Base-by-base conservation (phyloP, 2,888 invertebrate species). In the Apodemia mormo region DNA sequence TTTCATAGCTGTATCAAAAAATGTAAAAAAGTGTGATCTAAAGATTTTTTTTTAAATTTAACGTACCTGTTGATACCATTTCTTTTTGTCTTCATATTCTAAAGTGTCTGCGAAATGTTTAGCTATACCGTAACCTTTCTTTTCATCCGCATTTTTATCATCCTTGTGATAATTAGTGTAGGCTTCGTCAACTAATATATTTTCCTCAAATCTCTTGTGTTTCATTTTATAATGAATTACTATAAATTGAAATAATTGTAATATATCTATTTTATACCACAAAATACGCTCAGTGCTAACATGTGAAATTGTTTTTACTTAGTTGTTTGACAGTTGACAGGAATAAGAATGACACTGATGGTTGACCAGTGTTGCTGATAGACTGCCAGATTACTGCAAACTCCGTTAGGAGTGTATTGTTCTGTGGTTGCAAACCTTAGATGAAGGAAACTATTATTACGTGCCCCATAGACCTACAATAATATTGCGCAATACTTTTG, bases 11-110 rank as follows among this genome's bases (percentile, higher is more conserved):
- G n/a, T n/a, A n/a, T n/a, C n/a, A n/a, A n/a, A n/a, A n/a, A n/a
- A n/a, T n/a, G n/a, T n/a, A n/a, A n/a, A n/a, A n/a, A n/a, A n/a
- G n/a, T n/a, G n/a, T n/a, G n/a, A n/a, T n/a, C n/a, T n/a, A n/a
- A n/a, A n/a, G n/a, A n/a, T n/a, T n/a, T n/a, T n/a, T n/a, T n/a
- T n/a, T n/a, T n/a, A n/a, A 33, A 12, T 5, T 29, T 2, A 7
- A n/a, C 14, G 80, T 89, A 95, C 94, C 86, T 95, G 94, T 73
- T 95, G 93, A 80, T 94, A 95, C 96, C 96, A 96, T 81, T 96
- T 96, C 82, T 93, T 94, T 74, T 91, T 89, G 66, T 93, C 94
- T 61, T 89, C 92, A 80, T 90, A 92, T 76, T 94, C 94, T 45
- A 93, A 84, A 68, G 86, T 90, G 80, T 93, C 90, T 52, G 93